phyloP scores from a whole-genome alignment of 2,797 vertebrate genomes.

The Schizopygopsis malacanthus region DNA sequence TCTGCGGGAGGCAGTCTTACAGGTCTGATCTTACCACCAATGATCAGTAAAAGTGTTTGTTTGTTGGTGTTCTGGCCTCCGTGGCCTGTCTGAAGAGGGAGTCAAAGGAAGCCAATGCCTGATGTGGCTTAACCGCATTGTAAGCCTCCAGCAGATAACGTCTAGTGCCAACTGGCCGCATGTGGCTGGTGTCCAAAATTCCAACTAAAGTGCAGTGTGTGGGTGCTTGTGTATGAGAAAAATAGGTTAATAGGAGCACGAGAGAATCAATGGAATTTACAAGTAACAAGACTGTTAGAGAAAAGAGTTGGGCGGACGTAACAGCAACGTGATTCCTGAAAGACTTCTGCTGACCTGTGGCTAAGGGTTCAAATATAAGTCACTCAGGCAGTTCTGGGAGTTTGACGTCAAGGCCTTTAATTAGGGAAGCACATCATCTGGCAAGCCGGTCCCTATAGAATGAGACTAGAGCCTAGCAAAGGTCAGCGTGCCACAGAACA shows the following conservation, averaged over 20 bases:
- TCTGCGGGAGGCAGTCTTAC: slow-evolving; percentile 5
- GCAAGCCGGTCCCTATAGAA: slow-evolving; percentile 66
- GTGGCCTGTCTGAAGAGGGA: slow-evolving; percentile 27
- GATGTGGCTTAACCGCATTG: slow-evolving; percentile 18
- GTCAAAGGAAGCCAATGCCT: slow-evolving; percentile 2
- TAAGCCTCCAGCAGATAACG: background rate
- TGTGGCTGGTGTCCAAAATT: slow-evolving; percentile 23
- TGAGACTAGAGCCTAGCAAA: slow-evolving; percentile 76
- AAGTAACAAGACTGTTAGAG: slow-evolving; percentile 38
- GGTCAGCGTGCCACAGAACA: slow-evolving; percentile 80
- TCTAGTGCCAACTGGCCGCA: slow-evolving; percentile 20
- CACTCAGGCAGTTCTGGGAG: slow-evolving; percentile 60
- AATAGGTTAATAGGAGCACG: slow-evolving; percentile 1
- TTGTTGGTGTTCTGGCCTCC: slow-evolving; percentile 16
- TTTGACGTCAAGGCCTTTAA: slow-evolving; percentile 79
- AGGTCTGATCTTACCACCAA: slow-evolving; percentile 40
- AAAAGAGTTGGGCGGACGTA: slow-evolving; percentile 32
- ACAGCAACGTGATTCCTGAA: slow-evolving; percentile 39
- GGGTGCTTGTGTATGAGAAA: slow-evolving; percentile 1
- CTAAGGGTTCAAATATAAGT: slow-evolving; percentile 71
- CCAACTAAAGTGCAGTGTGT: slow-evolving; percentile 6
- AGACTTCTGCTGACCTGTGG: slow-evolving; percentile 66
- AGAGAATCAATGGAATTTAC: background rate
- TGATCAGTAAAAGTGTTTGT: slow-evolving; percentile 39
- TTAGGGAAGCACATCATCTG: slow-evolving; percentile 73